phyloP scores from a whole-genome alignment of 2,113 vertebrate species.

The Centropristis striata region DNA sequence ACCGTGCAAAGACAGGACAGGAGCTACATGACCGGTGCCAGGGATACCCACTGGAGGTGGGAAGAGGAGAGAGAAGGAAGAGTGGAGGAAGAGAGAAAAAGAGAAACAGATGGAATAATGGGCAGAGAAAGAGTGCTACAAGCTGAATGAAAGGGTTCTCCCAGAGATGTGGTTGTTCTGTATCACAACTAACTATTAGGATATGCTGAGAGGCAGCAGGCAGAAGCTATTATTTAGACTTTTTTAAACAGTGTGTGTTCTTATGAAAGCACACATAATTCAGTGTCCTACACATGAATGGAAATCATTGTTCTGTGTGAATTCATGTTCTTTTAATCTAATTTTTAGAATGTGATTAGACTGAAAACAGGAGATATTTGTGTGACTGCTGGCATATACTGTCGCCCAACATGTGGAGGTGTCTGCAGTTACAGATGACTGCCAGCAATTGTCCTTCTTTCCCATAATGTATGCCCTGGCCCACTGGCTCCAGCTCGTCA shows the following conservation, averaged over 20 bases:
- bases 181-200: conserved; percentile 33
- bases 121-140: conserved; percentile 21
- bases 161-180: conserved; percentile 35
- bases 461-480: conserved; percentile 48
- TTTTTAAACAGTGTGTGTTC: not conserved
- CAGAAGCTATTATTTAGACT: conserved; percentile 10
- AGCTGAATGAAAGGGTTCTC: conserved; percentile 39
- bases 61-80: conserved; percentile 18
- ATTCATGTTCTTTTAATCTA: not conserved
- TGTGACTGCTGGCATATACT: conserved; percentile 26
- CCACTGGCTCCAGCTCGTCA: conserved; percentile 40
- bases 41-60: conserved; percentile 53
- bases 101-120: conserved; percentile 45
- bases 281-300: conserved; percentile 9
- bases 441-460: conserved; percentile 60
- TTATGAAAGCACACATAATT: not conserved
- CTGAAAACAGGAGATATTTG: conserved; percentile 32
- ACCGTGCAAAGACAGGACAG: conserved; percentile 49
- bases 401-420: conserved; percentile 48
- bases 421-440: conserved; percentile 29
- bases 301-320: conserved; percentile 14
- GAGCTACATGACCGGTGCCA: conserved; percentile 47
- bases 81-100: conserved; percentile 24
- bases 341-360: conserved; percentile 32
- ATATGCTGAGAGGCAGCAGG: conserved; percentile 17